Conservation (phyloP, 2,888 invertebrate genomes). For the Patella pellucida region DNA sequence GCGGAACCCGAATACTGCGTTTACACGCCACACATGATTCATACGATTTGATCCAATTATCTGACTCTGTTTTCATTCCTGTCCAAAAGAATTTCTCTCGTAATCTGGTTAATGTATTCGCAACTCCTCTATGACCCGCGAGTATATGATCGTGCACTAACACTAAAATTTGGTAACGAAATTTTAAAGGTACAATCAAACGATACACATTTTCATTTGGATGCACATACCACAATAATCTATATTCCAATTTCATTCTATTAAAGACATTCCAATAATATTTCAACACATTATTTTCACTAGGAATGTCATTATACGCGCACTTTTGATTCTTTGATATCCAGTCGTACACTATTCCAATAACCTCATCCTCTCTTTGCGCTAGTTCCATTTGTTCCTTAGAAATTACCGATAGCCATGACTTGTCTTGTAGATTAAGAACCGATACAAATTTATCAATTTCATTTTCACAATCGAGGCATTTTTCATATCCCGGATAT, state of each 20-base stretch:
- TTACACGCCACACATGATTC: background rate
- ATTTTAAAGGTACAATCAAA: background rate
- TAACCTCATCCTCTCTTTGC: too few species aligned
- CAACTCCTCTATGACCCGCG: background rate
- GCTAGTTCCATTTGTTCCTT: too few species aligned
- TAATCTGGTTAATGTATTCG: background rate
- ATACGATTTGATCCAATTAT: background rate
- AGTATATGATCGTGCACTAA: background rate
- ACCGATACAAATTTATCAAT: background rate
- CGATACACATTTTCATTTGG: background rate
- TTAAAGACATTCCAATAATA: background rate
- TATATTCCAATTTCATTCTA: background rate
- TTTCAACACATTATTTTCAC: background rate
- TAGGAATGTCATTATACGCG: background rate
- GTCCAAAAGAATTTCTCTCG: background rate
- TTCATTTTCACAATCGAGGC: background rate
- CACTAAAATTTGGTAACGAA: background rate
- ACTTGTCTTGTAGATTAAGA: background rate
- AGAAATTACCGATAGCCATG: too few species aligned
- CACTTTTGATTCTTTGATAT: too few species aligned
- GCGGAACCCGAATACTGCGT: background rate
- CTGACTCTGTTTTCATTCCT: background rate
- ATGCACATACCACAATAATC: background rate
- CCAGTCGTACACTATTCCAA: too few species aligned
- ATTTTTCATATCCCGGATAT: background rate